Conservation (phyloP, 2,888 invertebrate species). For the Perizoma flavofasciatum region DNA sequence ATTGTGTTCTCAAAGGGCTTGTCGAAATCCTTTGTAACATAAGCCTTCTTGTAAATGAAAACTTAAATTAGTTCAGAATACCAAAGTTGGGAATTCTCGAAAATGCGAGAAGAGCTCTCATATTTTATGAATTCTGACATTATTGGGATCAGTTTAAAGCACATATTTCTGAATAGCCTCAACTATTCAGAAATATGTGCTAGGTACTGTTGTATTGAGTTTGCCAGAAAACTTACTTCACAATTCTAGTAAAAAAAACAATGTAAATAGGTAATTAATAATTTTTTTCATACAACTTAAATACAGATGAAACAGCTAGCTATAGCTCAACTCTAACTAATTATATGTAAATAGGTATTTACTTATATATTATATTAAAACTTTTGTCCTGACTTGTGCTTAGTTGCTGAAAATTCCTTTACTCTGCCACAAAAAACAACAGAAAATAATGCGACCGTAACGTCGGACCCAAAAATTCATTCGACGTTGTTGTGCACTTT, state of each 20-base stretch:
- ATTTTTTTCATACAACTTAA: too few species aligned
- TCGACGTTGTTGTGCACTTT: constrained; percentile 39
- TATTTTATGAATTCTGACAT: constrained; percentile 7
- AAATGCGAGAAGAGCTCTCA: constrained; percentile 14
- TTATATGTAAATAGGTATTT: too few species aligned
- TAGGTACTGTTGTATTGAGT: background rate
- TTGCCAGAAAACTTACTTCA: background rate
- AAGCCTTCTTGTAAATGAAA: constrained; percentile 61
- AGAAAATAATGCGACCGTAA: constrained; percentile 30
- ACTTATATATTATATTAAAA: too few species aligned
- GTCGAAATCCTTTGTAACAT: constrained; percentile 66
- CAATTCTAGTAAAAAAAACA: background rate
- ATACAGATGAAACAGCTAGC: too few species aligned
- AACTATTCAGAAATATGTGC: background rate
- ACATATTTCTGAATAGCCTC: constrained; percentile 8
- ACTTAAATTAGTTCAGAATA: constrained; percentile 67
- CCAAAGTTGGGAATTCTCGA: constrained; percentile 34
- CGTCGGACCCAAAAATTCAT: constrained; percentile 34
- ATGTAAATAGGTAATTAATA: too few species aligned
- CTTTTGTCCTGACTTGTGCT: too few species aligned
- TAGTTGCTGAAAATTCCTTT: too few species aligned
- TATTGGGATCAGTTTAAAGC: constrained; percentile 14
- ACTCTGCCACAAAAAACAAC: constrained; percentile 14
- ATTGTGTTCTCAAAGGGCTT: constrained; percentile 54
- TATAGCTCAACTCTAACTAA: too few species aligned